A percentile compares a stretch with the other conserved stretches of the same genome.
phyloP scores from a whole-genome alignment of 2,888 invertebrate species.

The Aphodius granarius region DNA sequence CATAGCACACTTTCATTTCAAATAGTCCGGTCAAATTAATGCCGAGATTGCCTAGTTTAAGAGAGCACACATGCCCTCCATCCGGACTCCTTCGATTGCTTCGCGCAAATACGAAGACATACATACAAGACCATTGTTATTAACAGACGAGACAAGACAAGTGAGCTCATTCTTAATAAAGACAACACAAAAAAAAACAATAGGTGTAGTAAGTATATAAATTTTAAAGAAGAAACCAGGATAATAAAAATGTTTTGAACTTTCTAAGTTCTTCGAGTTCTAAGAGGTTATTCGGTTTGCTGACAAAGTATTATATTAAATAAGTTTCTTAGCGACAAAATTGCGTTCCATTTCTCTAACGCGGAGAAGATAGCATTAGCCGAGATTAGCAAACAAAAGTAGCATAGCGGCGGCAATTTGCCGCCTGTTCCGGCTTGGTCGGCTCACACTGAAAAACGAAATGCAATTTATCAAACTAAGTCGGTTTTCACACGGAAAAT shows the following conservation, averaged over 20 bases:
- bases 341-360: conserved; percentile 9
- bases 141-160: not conserved
- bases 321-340: not conserved
- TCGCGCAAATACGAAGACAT: not conserved
- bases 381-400: conserved; percentile 10
- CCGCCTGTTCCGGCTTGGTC: conserved; percentile 5
- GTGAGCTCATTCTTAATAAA: not conserved
- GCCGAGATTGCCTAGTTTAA: conserved; percentile 17
- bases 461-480: conserved; percentile 12
- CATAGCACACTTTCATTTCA: conserved; percentile 34
- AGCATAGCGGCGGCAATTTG: not conserved
- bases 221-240: too few relatives aligned
- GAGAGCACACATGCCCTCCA: conserved; percentile 7
- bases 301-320: not conserved
- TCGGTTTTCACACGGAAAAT: conserved; percentile 13
- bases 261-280: not conserved
- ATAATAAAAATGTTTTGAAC: too few relatives aligned
- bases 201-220: too few relatives aligned
- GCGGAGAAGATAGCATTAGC: not conserved
- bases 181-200: too few relatives aligned
- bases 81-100: not conserved
- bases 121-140: not conserved
- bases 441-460: conserved; percentile 1
- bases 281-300: not conserved
- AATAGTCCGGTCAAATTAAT: conserved; percentile 32